Conservation (phyloP, 2,888 invertebrate species). For the Anaspis maculata region DNA sequence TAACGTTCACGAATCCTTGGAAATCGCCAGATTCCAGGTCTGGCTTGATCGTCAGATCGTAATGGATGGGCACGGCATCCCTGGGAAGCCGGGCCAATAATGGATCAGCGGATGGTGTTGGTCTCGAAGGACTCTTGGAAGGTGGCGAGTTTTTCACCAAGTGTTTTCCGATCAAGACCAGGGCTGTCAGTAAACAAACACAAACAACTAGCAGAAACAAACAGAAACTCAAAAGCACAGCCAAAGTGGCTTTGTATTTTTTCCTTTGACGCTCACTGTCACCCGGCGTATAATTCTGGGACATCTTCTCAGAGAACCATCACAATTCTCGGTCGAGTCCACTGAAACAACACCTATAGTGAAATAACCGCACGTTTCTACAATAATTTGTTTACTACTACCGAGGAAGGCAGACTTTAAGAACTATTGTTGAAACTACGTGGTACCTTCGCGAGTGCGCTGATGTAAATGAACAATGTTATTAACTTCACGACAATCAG, state of each 20-base stretch:
- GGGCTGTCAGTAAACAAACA: conserved; percentile 32
- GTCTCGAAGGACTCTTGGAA: too few relatives aligned
- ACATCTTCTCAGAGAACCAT: too few relatives aligned
- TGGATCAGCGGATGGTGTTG: neutral
- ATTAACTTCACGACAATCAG: too few relatives aligned
- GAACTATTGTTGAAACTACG: too few relatives aligned
- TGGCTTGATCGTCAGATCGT: conserved; percentile 57
- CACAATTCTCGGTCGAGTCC: too few relatives aligned
- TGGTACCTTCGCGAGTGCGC: too few relatives aligned
- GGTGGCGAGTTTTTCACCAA: conserved; percentile 19
- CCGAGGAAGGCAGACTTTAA: too few relatives aligned
- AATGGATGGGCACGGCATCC: conserved; percentile 52
- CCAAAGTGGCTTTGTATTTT: conserved; percentile 18
- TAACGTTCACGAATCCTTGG: conserved; percentile 49
- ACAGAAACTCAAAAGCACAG: conserved; percentile 33
- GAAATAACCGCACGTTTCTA: conserved; percentile 10
- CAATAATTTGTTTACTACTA: too few relatives aligned
- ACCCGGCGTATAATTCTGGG: conserved; percentile 8
- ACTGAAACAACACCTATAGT: too few relatives aligned
- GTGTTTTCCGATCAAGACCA: conserved; percentile 36
- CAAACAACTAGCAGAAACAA: conserved; percentile 34
- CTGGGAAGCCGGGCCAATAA: conserved; percentile 48
- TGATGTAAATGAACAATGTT: too few relatives aligned
- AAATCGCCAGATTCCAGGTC: conserved; percentile 53
- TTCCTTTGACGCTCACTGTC: conserved; percentile 7